These are phyloP conservation scores for Nemotelus pantherinus DNA, from an alignment of 2,888 invertebrate genomes.

Conservation along the genomic window DNA sequence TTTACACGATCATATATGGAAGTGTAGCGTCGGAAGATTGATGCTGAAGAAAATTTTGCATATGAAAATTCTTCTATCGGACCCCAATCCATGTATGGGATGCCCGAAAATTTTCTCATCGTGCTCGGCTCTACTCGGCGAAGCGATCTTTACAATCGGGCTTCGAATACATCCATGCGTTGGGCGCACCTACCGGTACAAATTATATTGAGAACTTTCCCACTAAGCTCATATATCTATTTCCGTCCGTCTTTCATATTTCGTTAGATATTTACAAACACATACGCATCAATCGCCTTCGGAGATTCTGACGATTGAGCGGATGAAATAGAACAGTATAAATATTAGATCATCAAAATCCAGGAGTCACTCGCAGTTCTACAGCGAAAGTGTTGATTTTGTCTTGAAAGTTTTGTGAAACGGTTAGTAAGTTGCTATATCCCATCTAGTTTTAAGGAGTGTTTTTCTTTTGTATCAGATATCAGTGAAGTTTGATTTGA, in stretches of 20 bases:
- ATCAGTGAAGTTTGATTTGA: not conserved
- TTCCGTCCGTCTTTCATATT: constrained; percentile 49
- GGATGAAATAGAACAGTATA: constrained; percentile 58
- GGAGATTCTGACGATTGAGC: constrained; percentile 37
- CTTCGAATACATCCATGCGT: not conserved
- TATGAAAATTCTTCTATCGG: constrained; percentile 51
- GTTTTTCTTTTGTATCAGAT: constrained; percentile 12
- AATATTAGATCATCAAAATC: constrained; percentile 64
- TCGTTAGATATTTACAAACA: constrained; percentile 26
- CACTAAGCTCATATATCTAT: constrained; percentile 46
- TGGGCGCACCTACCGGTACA: not conserved
- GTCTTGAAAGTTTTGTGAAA: constrained; percentile 60
- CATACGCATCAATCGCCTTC: constrained; percentile 45
- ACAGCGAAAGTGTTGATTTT: constrained; percentile 65
- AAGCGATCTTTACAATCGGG: not conserved
- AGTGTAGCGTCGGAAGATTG: constrained; percentile 47
- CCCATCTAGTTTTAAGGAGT: constrained; percentile 34
- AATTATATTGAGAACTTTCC: constrained; percentile 6
- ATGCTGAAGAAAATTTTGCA: constrained; percentile 46
- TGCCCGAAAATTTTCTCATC: constrained; percentile 54
- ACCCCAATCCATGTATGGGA: constrained; percentile 64
- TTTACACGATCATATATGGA: constrained; percentile 52
- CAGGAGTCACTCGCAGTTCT: constrained; percentile 66
- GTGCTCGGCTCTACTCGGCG: constrained; percentile 7
- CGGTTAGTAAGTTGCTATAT: constrained; percentile 57